Conservation (phyloP, 1,140 invertebrate species). For the Drosophila lacteicornis region DNA sequence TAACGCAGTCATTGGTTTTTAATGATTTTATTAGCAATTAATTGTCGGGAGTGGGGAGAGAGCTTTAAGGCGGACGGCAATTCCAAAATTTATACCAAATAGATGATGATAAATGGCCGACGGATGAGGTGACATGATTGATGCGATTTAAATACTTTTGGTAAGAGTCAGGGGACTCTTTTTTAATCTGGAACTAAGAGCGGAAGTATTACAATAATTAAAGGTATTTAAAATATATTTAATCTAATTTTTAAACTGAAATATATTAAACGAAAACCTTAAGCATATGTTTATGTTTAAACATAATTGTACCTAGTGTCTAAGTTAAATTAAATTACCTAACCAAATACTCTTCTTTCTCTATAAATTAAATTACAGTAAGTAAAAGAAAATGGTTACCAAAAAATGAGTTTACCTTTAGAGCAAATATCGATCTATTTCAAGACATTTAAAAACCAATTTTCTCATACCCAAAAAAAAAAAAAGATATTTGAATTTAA, state of each 20-base stretch:
- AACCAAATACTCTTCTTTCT: too few species aligned
- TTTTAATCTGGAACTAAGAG: not conserved
- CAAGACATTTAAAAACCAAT: not conserved
- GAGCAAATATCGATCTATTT: not conserved
- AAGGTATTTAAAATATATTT: too few species aligned
- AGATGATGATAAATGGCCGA: conserved; percentile 7
- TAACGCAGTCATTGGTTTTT: conserved; percentile 58
- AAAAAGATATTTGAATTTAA: not conserved
- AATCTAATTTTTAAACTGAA: too few species aligned
- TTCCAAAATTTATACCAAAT: conserved; percentile 18
- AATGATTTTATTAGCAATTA: conserved; percentile 64
- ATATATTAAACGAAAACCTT: too few species aligned
- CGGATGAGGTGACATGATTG: conserved; percentile 7
- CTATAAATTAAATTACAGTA: too few species aligned
- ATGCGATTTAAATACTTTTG: conserved; percentile 20
- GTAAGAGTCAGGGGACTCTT: not conserved
- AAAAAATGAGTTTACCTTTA: too few species aligned
- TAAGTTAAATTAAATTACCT: too few species aligned
- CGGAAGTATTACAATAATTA: not conserved
- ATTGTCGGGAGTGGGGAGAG: conserved; percentile 32
- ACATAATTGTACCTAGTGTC: too few species aligned
- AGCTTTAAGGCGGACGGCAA: conserved; percentile 23
- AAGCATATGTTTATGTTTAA: too few species aligned
- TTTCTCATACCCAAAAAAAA: not conserved
- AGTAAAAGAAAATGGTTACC: too few species aligned